These are phyloP conservation scores for Ligdia adustata DNA, from an alignment of 2,888 invertebrate species.

Conservation along the genomic window DNA sequence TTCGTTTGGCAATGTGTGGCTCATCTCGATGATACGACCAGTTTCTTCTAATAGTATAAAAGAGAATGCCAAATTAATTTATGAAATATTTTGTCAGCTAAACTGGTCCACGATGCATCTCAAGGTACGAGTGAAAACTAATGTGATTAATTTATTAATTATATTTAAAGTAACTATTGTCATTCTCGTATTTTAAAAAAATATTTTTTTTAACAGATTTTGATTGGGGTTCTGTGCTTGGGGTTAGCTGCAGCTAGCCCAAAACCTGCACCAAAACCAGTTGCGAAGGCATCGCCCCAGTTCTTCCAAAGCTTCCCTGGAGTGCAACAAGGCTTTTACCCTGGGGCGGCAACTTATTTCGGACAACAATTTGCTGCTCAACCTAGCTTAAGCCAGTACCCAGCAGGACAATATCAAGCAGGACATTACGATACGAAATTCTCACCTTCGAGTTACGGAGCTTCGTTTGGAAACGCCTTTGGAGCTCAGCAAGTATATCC, in stretches of 20 bases:
- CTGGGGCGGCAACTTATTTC: slow-evolving; percentile 1
- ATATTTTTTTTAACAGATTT: slow-evolving; percentile 50
- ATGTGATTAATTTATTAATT: slow-evolving; percentile 7
- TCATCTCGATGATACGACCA: slow-evolving; percentile 59
- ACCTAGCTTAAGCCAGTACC: slow-evolving; percentile 4
- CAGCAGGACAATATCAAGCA: slow-evolving; percentile 4
- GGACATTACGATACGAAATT: slow-evolving; percentile 3
- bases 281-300: slow-evolving; percentile 20
- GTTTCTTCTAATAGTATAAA: slow-evolving; percentile 70
- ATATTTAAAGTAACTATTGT: not conserved
- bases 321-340: slow-evolving; percentile 2
- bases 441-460: slow-evolving; percentile 1
- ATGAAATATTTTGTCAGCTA: slow-evolving; percentile 62
- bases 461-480: slow-evolving; percentile 5
- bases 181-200: too few species aligned
- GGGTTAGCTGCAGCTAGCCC: slow-evolving; percentile 18
- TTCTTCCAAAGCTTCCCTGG: slow-evolving; percentile 3
- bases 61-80: slow-evolving; percentile 58
- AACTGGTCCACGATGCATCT: slow-evolving; percentile 64
- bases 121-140: slow-evolving; percentile 53
- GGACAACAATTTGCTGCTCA: slow-evolving; percentile 7
- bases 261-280: slow-evolving; percentile 13
- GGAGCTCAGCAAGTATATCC: slow-evolving; percentile 9
- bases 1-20: slow-evolving; percentile 49
- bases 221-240: slow-evolving; percentile 36